Conservation (phyloP, 2,113 vertebrate species). For the Oreochromis niloticus region DNA sequence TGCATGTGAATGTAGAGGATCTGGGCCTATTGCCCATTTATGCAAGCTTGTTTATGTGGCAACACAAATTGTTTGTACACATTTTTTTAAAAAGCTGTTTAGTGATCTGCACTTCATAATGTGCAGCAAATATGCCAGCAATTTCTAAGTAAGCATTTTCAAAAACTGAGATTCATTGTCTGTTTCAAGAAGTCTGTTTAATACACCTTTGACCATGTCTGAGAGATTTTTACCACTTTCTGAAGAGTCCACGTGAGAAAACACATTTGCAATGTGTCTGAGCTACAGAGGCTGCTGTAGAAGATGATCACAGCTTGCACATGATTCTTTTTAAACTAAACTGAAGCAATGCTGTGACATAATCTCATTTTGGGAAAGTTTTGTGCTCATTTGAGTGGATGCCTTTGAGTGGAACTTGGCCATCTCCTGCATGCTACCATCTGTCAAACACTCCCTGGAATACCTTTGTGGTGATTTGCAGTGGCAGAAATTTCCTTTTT, state of each 20-base stretch:
- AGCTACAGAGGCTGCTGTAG: not conserved
- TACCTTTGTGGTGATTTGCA: not conserved
- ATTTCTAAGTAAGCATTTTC: not conserved
- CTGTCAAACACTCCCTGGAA: not conserved
- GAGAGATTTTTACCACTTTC: not conserved
- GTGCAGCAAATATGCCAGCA: not conserved
- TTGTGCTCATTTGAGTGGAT: not conserved
- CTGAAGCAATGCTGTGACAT: not conserved
- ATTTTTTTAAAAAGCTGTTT: not conserved
- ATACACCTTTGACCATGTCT: not conserved
- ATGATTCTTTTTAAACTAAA: not conserved
- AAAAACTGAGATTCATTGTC: not conserved
- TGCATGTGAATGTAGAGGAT: not conserved
- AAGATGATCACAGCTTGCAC: not conserved
- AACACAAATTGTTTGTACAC: not conserved
- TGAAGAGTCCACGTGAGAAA: not conserved
- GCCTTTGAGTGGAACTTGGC: not conserved
- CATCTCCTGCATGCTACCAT: not conserved
- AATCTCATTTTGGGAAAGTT: not conserved
- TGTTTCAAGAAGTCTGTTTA: not conserved
- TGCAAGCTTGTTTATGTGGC: not conserved
- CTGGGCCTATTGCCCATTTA: not conserved
- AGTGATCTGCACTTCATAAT: not conserved
- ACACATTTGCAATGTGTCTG: not conserved
- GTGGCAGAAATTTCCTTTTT: not conserved